Conservation (phyloP, 2,113 vertebrate species). For the Triplophysa tibetana region DNA sequence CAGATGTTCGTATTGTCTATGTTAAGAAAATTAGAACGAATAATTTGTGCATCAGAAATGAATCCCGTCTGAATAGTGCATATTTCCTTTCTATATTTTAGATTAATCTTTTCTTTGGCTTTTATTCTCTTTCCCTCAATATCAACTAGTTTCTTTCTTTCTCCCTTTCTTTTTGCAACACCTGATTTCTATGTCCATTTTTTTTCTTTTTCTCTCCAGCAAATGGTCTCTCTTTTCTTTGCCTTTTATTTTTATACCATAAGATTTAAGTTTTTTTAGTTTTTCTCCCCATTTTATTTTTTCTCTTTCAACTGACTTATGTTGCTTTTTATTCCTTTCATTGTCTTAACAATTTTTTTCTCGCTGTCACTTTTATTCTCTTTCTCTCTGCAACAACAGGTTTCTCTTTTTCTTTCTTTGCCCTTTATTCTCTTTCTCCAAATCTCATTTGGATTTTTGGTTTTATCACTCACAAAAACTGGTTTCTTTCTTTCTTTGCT, state of each 20-base stretch:
- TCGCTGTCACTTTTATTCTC: neutral
- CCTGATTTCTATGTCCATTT: neutral
- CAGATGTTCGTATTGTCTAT: too few species aligned
- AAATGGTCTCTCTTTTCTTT: neutral
- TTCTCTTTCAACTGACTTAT: neutral
- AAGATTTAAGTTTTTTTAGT: neutral
- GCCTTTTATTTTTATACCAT: neutral
- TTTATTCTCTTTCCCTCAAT: neutral
- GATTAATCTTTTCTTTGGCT: neutral
- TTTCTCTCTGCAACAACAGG: neutral
- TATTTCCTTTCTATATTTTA: neutral
- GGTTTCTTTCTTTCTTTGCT: neutral
- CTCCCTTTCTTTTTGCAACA: neutral
- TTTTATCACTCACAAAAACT: neutral
- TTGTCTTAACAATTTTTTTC: neutral
- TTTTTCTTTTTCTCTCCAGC: neutral
- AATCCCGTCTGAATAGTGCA: neutral
- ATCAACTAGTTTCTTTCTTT: neutral
- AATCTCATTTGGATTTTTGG: neutral
- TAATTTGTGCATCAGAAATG: neutral
- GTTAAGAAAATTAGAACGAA: too few species aligned
- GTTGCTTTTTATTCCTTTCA: neutral
- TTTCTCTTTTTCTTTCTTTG: neutral
- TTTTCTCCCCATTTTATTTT: constrained; percentile 7
- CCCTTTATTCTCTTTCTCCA: neutral